Evolutionary conservation across 2,797 vertebrate species (phyloP).

Genomic region (Diplodus puntazzo): DNA sequence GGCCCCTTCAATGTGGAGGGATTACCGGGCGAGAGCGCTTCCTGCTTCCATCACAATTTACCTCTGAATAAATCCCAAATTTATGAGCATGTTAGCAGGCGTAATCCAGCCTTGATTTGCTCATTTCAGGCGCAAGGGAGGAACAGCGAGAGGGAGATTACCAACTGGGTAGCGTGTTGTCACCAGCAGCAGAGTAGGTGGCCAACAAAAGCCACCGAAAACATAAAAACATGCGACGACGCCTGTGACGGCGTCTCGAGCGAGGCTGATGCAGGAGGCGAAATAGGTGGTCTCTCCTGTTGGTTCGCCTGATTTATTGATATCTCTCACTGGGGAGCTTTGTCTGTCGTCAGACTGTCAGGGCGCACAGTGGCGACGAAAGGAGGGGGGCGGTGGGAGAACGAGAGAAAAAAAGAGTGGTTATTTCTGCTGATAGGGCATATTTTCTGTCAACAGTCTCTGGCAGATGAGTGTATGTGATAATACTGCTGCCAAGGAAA

Average conservation of each 20-base stretch:
- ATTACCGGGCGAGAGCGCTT: slow-evolving; percentile 63
- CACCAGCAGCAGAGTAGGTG: slow-evolving; percentile 69
- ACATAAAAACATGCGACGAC: slow-evolving; percentile 52
- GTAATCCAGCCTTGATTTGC: slow-evolving; percentile 82
- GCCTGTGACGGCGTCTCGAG: slow-evolving; percentile 37
- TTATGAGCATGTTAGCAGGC: slow-evolving; percentile 80
- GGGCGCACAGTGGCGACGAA: slow-evolving; percentile 49
- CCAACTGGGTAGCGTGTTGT: slow-evolving; percentile 80
- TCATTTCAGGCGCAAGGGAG: slow-evolving; percentile 73
- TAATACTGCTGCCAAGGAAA: slow-evolving; percentile 77
- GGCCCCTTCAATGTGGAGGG: slow-evolving; percentile 44
- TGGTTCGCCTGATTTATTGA: slow-evolving; percentile 82
- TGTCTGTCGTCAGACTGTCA: slow-evolving; percentile 78
- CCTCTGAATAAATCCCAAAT: slow-evolving; percentile 75
- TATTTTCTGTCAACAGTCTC: slow-evolving; percentile 83
- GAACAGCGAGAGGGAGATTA: slow-evolving; percentile 77
- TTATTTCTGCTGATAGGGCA: slow-evolving; percentile 84
- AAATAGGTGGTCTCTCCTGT: slow-evolving; percentile 80
- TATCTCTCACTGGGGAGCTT: slow-evolving; percentile 77
- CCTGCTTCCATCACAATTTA: slow-evolving; percentile 78
- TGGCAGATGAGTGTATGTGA: slow-evolving; percentile 83
- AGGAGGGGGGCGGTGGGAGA: slow-evolving; percentile 16
- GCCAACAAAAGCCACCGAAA: slow-evolving; percentile 63
- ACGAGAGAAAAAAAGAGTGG: slow-evolving; percentile 41
- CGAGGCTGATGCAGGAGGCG: slow-evolving; percentile 53